Base-by-base conservation (phyloP, 2,888 invertebrate species). In the Thymelicus sylvestris region DNA sequence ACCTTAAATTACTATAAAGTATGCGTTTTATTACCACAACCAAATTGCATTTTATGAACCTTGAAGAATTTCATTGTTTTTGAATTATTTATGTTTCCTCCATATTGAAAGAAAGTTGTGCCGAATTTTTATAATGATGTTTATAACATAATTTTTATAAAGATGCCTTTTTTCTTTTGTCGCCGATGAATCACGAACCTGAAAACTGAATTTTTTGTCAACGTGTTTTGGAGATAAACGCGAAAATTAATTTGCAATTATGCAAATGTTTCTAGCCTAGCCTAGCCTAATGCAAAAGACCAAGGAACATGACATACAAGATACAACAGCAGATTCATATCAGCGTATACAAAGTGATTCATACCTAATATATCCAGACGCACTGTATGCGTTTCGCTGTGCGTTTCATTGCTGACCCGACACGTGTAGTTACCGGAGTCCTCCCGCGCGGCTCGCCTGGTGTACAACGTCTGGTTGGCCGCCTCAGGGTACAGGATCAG, bases 341-440 rank as follows among this genome's bases (percentile, higher is more conserved):
- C 19, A 19, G 19, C 19, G 19, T 19, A 19, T 19, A 19, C 19
- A 19, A 19, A 19, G 0, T 31, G 1, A 13, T 4, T 31, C 95
- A 95, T 84, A 97, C 97, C 96, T 82, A 96, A 94, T 71, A 97
- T 95, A 78, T 93, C 94, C 1, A 97, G 94, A 66, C 93, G 92
- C 76, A 96, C 95, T 66, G 95, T 95, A 82, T 96, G 96, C 57
- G 94, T 93, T 76, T 95, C 92, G 74, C 94, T 92, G 80, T 95
- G 94, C 0, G 96, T 96, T 80, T 96, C 96, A 85, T 97, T 97
- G 84, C 95, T 94, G 76, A 96, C 93, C 24, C 95, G 93, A 83
- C 97, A 97, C 62, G 96, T 96, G 88, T 97, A 97, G 88, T 96
- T 95, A 71, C 97, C 97, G 50, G 95, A 95, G 86, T 97, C 97